Base-by-base conservation (phyloP, 2,113 vertebrate genomes). In the Pseudorectes ferrugineus region DNA sequence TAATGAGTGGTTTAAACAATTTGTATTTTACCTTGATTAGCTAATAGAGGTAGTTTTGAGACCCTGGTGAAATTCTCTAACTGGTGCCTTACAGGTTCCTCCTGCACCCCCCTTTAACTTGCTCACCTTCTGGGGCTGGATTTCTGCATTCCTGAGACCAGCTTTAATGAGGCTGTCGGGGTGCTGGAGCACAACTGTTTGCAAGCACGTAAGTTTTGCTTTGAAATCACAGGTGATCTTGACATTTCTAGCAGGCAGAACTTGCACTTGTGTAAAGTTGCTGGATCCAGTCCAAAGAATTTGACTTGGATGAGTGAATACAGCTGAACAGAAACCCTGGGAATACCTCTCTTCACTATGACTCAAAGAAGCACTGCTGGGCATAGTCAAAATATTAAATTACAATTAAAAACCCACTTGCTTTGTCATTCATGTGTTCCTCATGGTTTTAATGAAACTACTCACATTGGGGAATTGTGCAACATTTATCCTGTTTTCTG, bases 211-310 rank as follows among this genome's bases (percentile, higher is more conserved):
- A 74, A 67, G 25, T 55, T 86, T 75, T 73, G 24, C 67, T 88
- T 79, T 96, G 79, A 90, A 83, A 81, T 93, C 65, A n/a, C 80
- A 92, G 72, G 88, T 74, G 48, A 94, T 84, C 51, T 88, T 94
- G 57, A 75, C 84, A 48, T 91, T 86, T 74, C 58, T 57, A 94
- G 74, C 22, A 88, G 49, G 58, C 8, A 4, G 43, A 93, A 89
- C 65, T 91, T 84, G 14, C 22, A 38, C 29, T 81, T 28, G 48
- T 52, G 35, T 75, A 65, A 77, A 85, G 65, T 35, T 75, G 58
- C 42, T 96, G 84, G 65, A 85, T 68, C n/a, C 31, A 62, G 36
- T 75, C 70, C 91, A 89, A 84, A 72, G 52, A 52, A 87, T 82
- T 92, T 89, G 21, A 28, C 49, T 71, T 65, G 62, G 40, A 33